Percentiles rank a stretch among this genome's conserved stretches.
Conservation (phyloP, 2,888 invertebrate species). For the Oligia latruncula region DNA sequence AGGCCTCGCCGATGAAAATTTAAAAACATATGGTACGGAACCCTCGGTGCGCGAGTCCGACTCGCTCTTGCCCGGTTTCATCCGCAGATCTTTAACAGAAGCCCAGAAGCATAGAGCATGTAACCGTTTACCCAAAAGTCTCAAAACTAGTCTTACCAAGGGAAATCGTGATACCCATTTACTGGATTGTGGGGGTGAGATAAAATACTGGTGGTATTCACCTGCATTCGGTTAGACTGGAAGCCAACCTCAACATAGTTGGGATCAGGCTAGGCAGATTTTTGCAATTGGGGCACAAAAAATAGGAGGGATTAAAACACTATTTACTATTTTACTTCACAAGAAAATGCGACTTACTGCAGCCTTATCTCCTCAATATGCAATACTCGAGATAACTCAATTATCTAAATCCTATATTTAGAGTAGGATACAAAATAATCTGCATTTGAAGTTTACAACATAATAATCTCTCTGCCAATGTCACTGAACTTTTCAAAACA, state of each 20-base stretch:
- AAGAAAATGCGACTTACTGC: background rate
- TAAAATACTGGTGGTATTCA: background rate
- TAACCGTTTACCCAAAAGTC: background rate
- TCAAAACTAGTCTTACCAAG: background rate
- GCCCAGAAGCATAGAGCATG: background rate
- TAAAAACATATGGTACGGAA: no score
- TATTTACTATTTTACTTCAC: no score
- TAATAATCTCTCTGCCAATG: constrained; percentile 3
- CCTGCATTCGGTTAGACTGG: background rate
- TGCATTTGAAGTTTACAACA: background rate
- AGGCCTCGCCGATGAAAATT: no score
- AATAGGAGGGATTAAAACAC: no score
- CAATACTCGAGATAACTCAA: constrained; percentile 13
- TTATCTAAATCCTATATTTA: constrained; percentile 8
- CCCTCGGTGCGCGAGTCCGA: no score
- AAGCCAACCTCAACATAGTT: background rate
- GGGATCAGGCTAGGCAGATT: background rate
- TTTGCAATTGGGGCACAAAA: no score
- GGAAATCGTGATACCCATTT: background rate
- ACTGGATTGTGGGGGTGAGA: background rate
- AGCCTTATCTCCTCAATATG: constrained; percentile 25
- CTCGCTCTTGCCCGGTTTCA: no score
- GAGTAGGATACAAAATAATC: constrained; percentile 17
- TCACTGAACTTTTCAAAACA: constrained; percentile 40
- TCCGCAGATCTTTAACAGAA: background rate